Evolutionary conservation across 2,797 vertebrate genomes (phyloP).

Genomic region (Agapornis canus): DNA sequence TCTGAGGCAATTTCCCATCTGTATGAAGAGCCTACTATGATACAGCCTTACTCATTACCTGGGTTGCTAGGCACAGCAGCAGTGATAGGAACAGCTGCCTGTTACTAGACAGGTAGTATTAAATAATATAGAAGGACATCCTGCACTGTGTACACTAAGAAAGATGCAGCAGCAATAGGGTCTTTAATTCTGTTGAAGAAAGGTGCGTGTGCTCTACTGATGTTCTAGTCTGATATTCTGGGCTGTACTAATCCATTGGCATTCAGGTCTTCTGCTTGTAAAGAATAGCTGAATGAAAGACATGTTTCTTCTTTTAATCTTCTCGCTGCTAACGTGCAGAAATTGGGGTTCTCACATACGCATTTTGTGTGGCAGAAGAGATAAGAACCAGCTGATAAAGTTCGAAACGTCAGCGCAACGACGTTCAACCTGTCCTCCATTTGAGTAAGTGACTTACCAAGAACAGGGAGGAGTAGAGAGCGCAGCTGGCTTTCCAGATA

Average conservation of each 20-base stretch:
- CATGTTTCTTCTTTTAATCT: not conserved
- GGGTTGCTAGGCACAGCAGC: not conserved
- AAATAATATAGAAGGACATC: not conserved
- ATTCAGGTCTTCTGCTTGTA: not conserved
- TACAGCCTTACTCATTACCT: not conserved
- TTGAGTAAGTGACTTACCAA: not conserved
- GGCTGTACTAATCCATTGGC: not conserved
- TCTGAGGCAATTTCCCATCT: not conserved
- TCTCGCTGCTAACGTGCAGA: constrained; percentile 31
- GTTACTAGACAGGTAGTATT: not conserved
- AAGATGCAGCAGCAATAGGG: not conserved
- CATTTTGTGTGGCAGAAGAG: not conserved
- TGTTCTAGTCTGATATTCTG: not conserved
- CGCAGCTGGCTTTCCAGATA: constrained; percentile 61
- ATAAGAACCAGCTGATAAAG: constrained; percentile 45
- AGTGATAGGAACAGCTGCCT: not conserved
- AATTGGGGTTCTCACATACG: not conserved
- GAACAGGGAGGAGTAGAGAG: constrained; percentile 18
- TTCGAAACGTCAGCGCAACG: not conserved
- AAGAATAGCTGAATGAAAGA: not conserved
- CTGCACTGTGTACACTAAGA: not conserved
- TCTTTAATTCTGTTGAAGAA: not conserved
- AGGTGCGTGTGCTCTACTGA: accelerated
- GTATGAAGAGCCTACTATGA: not conserved
- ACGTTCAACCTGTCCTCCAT: not conserved